Evolutionary conservation across 2,113 vertebrate genomes (phyloP).

Genomic region (Lepisosteus osseus): DNA sequence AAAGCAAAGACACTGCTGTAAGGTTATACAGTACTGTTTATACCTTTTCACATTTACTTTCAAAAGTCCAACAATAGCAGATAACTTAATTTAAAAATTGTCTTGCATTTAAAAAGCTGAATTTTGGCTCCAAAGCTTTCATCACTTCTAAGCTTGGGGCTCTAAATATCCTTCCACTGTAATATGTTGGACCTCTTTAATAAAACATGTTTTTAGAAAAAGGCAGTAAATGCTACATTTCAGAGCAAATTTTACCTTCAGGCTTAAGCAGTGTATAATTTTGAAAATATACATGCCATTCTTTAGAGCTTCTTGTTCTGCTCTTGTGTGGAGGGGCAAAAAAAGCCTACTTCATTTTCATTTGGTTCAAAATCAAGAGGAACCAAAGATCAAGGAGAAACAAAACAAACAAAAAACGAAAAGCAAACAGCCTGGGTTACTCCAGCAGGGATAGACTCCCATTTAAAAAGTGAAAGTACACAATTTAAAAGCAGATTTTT

Average conservation of each 20-base stretch:
- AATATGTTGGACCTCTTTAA: conserved; percentile 30
- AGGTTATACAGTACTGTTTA: conserved; percentile 11
- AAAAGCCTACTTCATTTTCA: conserved; percentile 1
- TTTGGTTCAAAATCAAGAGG: conserved; percentile 3
- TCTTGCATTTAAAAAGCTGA: conserved; percentile 21
- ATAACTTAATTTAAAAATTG: conserved; percentile 38
- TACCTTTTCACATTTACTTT: neutral
- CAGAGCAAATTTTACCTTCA: conserved; percentile 21
- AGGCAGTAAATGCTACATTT: conserved; percentile 31
- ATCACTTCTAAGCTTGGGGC: conserved; percentile 34
- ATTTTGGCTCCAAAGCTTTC: conserved; percentile 27
- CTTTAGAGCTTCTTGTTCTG: neutral
- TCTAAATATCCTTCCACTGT: neutral
- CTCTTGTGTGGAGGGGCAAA: neutral
- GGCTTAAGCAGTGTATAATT: conserved; percentile 13
- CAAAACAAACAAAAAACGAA: conserved; percentile 21
- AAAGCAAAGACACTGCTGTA: conserved; percentile 16
- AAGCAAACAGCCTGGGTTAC: conserved; percentile 10
- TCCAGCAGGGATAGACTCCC: conserved; percentile 18
- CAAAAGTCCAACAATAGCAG: conserved; percentile 32
- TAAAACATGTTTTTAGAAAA: conserved; percentile 39
- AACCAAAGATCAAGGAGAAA: conserved; percentile 15
- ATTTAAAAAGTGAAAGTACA: conserved; percentile 20
- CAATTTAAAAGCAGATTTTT: conserved; percentile 29
- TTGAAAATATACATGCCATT: conserved; percentile 7